Conservation (phyloP, 2,888 invertebrate species). For the Melanchra persicariae region DNA sequence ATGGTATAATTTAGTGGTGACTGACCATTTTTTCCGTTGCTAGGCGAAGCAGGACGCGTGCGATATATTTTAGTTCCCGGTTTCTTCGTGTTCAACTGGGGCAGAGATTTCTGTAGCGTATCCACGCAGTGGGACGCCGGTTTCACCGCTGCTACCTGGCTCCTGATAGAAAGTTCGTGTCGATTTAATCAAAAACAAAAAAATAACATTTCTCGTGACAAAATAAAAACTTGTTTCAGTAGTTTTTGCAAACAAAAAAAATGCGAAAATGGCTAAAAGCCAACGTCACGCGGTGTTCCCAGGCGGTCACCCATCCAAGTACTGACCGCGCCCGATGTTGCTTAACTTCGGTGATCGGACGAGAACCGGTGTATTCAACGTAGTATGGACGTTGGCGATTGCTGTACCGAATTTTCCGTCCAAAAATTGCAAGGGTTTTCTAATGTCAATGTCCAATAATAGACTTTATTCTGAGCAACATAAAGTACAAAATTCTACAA, state of each 20-base stretch:
- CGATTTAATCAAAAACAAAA: not conserved
- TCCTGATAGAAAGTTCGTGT: constrained; percentile 64
- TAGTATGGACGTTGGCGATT: constrained; percentile 55
- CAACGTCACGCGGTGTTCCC: constrained; percentile 85
- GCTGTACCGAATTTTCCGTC: too few species aligned
- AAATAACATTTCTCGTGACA: too few species aligned
- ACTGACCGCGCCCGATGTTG: constrained; percentile 88
- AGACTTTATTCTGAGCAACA: too few species aligned
- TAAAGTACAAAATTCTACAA: too few species aligned
- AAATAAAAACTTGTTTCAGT: too few species aligned
- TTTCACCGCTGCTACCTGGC: constrained; percentile 80
- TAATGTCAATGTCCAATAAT: too few species aligned
- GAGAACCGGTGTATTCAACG: constrained; percentile 87
- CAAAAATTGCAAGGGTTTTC: too few species aligned
- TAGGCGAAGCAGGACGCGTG: constrained; percentile 70
- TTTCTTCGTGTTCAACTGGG: constrained; percentile 74
- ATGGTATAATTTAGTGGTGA: constrained; percentile 52
- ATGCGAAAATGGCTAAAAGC: constrained; percentile 69
- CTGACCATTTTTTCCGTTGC: constrained; percentile 77
- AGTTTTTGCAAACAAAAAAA: too few species aligned
- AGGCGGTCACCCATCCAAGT: constrained; percentile 89
- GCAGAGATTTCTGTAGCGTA: constrained; percentile 81
- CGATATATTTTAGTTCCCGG: constrained; percentile 67
- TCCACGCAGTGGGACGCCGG: constrained; percentile 88
- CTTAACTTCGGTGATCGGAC: constrained; percentile 88